These are phyloP conservation scores for Lordiphosa andalusiaca DNA, from an alignment of 2,888 invertebrate genomes.

Conservation along the genomic window DNA sequence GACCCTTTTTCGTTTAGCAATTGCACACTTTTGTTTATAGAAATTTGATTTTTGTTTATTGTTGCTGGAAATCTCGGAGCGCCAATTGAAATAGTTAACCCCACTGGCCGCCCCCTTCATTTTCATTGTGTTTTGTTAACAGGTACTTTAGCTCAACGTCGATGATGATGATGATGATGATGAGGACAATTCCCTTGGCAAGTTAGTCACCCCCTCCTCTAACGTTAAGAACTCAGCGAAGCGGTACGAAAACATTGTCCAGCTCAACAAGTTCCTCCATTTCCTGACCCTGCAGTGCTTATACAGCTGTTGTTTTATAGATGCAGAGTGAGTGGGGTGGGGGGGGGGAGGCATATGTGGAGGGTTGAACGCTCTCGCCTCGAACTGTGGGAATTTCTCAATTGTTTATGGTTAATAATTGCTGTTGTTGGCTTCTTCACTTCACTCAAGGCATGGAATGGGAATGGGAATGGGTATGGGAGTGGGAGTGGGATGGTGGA, in stretches of 20 bases:
- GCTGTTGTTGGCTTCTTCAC: constrained; percentile 73
- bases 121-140: constrained; percentile 40
- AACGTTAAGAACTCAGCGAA: constrained; percentile 53
- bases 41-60: constrained; percentile 68
- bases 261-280: constrained; percentile 66
- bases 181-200: constrained; percentile 17
- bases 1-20: constrained; percentile 40
- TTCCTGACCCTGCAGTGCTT: constrained; percentile 16
- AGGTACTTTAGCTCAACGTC: constrained; percentile 37
- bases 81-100: constrained; percentile 17
- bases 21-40: constrained; percentile 46
- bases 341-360: constrained; percentile 18
- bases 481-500: neutral
- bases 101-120: too few relatives aligned
- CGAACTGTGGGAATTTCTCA: constrained; percentile 76
- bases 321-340: neutral
- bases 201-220: constrained; percentile 11
- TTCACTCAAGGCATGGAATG: constrained; percentile 24
- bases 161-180: constrained; percentile 10
- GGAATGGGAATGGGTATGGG: too few relatives aligned
- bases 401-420: constrained; percentile 75
- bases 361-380: constrained; percentile 46
- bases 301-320: constrained; percentile 10
- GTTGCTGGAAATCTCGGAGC: constrained; percentile 29
- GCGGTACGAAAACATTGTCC: constrained; percentile 57